Percentiles rank a stretch among this genome's conserved stretches.
Evolutionary conservation across 2,888 invertebrate species (phyloP).

Genomic region (Odontomyia ornata): DNA sequence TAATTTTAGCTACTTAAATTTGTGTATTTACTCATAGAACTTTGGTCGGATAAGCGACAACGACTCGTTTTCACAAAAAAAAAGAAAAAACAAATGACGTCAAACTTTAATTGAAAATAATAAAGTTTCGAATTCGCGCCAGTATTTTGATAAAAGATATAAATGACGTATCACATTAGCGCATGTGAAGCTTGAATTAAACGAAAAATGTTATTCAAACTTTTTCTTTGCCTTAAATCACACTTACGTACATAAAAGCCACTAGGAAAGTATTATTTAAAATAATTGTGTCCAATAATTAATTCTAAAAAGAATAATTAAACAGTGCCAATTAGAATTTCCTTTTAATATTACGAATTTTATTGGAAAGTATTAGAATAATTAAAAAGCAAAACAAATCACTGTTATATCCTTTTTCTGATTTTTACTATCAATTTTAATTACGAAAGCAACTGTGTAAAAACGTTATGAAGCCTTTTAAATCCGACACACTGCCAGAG

Average conservation of each 20-base stretch:
- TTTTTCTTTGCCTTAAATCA: background rate
- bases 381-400: background rate
- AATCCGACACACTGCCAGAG: slow-evolving; percentile 38
- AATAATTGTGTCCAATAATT: background rate
- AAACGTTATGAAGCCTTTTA: slow-evolving; percentile 20
- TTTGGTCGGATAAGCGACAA: background rate
- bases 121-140: background rate
- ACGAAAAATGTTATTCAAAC: background rate
- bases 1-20: background rate
- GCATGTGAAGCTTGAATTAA: background rate
- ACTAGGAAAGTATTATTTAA: slow-evolving; percentile 5
- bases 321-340: slow-evolving; percentile 1
- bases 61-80: background rate
- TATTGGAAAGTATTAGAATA: slow-evolving; percentile 24
- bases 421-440: slow-evolving; percentile 1
- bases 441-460: slow-evolving; percentile 2
- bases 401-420: background rate
- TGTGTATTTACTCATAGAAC: background rate
- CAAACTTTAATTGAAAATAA: background rate
- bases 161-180: background rate
- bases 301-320: background rate
- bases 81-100: background rate
- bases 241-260: background rate
- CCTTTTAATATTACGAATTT: slow-evolving; percentile 7
- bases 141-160: background rate